These are phyloP conservation scores for Stramonita haemastoma DNA, from an alignment of 2,888 invertebrate species.

Conservation along the genomic window DNA sequence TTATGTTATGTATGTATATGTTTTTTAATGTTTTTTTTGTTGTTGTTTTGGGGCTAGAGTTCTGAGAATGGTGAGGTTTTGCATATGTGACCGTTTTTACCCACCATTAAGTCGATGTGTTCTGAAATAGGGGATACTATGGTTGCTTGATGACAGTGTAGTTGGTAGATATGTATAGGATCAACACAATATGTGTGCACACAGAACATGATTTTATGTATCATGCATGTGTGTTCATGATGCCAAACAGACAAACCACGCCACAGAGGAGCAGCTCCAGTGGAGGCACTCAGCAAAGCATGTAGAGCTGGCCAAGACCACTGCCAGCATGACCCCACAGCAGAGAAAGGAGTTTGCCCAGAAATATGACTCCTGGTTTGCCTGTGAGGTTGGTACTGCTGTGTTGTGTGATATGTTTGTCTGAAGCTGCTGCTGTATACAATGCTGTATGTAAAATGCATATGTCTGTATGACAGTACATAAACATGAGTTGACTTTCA, in stretches of 20 bases:
- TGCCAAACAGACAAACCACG: conserved; percentile 75
- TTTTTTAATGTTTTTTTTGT: no score
- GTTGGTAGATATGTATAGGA: no score
- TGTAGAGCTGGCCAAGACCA: conserved; percentile 83
- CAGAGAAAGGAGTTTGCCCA: conserved; percentile 84
- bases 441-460: not conserved
- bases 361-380: conserved; percentile 89
- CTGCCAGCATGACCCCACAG: conserved; percentile 79
- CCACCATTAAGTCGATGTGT: no score
- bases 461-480: not conserved
- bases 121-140: no score
- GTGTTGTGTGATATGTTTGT: not conserved
- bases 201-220: no score
- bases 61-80: no score
- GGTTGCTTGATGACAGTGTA: no score
- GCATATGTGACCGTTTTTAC: no score
- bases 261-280: conserved; percentile 85
- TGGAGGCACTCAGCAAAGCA: conserved; percentile 84
- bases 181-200: no score
- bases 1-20: no score
- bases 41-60: no score
- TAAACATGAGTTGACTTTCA: not conserved
- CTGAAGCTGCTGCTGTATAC: not conserved
- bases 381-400: conserved; percentile 84
- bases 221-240: no score